Percentiles rank a stretch among this genome's conserved stretches.
Evolutionary conservation across 1,140 invertebrate species (phyloP).

Genomic region (Doryteuthis pealeii): DNA sequence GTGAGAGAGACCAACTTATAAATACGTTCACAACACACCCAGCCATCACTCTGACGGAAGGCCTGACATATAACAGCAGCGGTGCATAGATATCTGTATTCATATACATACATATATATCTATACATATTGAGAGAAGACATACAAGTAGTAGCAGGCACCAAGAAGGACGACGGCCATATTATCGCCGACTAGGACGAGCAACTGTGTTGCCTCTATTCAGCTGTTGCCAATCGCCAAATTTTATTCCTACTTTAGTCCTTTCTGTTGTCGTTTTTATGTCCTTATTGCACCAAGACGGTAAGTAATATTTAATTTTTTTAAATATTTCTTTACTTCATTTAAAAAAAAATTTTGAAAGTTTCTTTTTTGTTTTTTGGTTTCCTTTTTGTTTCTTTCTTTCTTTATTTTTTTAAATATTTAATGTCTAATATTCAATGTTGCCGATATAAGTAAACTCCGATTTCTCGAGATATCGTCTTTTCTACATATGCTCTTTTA

Average conservation of each 20-base stretch:
- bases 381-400: background rate
- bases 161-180: constrained; percentile 15
- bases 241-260: constrained; percentile 4
- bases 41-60: too few species aligned
- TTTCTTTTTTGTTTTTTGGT: constrained; percentile 6
- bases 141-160: constrained; percentile 23
- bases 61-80: too few species aligned
- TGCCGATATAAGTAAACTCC: too few species aligned
- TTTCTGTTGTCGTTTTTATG: constrained; percentile 44
- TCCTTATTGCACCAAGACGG: constrained; percentile 50
- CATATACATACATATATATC: background rate
- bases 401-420: constrained; percentile 26
- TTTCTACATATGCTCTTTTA: too few species aligned
- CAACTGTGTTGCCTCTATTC: constrained; percentile 7
- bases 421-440: too few species aligned
- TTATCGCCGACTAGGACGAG: background rate
- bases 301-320: constrained; percentile 31
- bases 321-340: background rate
- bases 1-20: too few species aligned
- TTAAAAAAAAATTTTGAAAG: background rate
- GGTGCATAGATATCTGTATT: too few species aligned
- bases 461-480: too few species aligned
- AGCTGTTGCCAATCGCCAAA: constrained; percentile 23
- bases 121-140: background rate
- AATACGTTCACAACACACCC: too few species aligned